Evolutionary conservation across 2,888 invertebrate species (phyloP), one percentile per base, ranked within the genome.

Genomic region (Drosophila prolongata): DNA sequence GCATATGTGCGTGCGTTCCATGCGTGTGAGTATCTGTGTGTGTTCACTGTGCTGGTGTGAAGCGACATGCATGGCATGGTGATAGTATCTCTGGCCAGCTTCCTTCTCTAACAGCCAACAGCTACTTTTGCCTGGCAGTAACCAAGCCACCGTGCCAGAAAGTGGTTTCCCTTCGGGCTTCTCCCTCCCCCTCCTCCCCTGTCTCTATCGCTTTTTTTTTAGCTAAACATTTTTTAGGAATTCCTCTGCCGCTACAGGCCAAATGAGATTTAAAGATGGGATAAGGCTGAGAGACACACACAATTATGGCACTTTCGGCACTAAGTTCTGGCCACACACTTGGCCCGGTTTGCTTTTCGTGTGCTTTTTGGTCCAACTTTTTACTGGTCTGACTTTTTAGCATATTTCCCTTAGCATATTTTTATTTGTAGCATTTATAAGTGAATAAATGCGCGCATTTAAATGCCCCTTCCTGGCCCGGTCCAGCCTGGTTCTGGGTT

Each of bases 371-470:
- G 66, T 59, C 40, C 30, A 13, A 24, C 35, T 43, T 49, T 54
- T 16, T 64, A 46, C 65, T 55, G 70, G 66, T 68, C 66, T 67
- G 71, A 60, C 80, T 79, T 76, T 85, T 85, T 80, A 82, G 86
- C 89, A 88, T 81, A 85, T 66, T 85, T 85, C 67, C 73, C 69
- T 74, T 69, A 77, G 84, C 81, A 81, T 87, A 80, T 88, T 87
- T 88, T 87, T 80, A 76, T 86, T 87, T 84, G 84, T 81, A 81
- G 75, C 86, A 86, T 88, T 86, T 83, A 86, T 87, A 85, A 86
- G 88, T 86, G 88, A 85, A 86, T 85, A 85, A 87, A 79, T 88
- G 89, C 84, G 87, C 81, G 84, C 79, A 88, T 88, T 88, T 87
- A 88, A 86, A 81, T 87, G 81, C 83, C 80, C 80, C 88, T 82